These are phyloP conservation scores for Euclidia mi DNA, from an alignment of 2,888 invertebrate species.

Conservation along the genomic window DNA sequence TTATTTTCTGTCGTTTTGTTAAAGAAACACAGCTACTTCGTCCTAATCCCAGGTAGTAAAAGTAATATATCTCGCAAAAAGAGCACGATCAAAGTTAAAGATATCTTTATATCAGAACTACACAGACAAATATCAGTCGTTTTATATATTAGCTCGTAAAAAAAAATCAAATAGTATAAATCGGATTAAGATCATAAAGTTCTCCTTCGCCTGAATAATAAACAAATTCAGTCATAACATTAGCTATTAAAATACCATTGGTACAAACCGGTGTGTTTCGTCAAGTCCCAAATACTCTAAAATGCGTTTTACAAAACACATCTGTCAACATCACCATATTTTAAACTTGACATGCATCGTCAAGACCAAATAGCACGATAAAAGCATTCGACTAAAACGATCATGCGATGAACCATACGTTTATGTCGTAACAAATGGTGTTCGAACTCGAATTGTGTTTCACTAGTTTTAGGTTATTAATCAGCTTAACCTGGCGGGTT, in stretches of 20 bases:
- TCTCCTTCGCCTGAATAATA: not conserved
- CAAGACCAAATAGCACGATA: constrained; percentile 8
- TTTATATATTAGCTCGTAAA: constrained; percentile 26
- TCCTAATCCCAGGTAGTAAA: not conserved
- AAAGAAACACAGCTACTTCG: not conserved
- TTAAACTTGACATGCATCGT: constrained; percentile 22
- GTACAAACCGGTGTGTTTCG: constrained; percentile 41
- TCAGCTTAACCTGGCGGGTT: too few species aligned
- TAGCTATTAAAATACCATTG: constrained; percentile 17
- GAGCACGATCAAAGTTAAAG: not conserved
- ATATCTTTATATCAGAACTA: not conserved
- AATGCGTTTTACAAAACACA: constrained; percentile 22
- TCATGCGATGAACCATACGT: not conserved
- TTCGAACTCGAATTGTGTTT: too few species aligned
- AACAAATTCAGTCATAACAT: constrained; percentile 11
- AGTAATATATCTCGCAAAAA: not conserved
- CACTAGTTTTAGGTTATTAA: too few species aligned
- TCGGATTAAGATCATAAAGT: not conserved
- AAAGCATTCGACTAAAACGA: constrained; percentile 10
- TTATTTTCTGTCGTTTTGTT: constrained; percentile 3
- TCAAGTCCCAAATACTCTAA: constrained; percentile 47
- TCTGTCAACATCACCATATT: constrained; percentile 37
- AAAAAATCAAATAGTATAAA: too few species aligned
- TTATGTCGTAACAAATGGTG: too few species aligned
- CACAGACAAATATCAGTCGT: constrained; percentile 20